Evolutionary conservation across 2,888 invertebrate species (phyloP).

Genomic region (Capitulum mitella): DNA sequence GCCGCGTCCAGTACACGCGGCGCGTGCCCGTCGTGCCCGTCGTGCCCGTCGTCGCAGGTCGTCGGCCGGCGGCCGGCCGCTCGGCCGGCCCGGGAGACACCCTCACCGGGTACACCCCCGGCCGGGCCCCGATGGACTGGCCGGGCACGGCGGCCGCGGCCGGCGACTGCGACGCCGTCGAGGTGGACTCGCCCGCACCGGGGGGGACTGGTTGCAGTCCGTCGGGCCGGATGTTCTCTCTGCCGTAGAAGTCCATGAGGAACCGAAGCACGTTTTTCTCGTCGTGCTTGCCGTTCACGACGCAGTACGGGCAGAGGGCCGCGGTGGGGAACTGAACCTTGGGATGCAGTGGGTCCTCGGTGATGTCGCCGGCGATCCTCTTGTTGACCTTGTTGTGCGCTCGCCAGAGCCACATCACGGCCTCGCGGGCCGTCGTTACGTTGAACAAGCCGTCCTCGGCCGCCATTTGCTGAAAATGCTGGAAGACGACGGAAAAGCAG

Average conservation of each 20-base stretch:
- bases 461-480: slow-evolving; percentile 85
- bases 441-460: slow-evolving; percentile 58
- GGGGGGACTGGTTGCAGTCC: not conserved
- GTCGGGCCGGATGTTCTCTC: not conserved
- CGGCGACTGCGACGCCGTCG: not conserved
- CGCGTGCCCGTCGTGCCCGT: too few species aligned
- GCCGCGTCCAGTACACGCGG: too few species aligned
- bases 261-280: not conserved
- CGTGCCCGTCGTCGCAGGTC: too few species aligned
- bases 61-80: too few species aligned
- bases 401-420: slow-evolving; percentile 84
- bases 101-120: too few species aligned
- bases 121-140: not conserved
- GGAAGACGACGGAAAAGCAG: too few species aligned
- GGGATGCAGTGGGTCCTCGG: slow-evolving; percentile 83
- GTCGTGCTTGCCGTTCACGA: not conserved
- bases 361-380: slow-evolving; percentile 71
- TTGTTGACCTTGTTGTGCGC: slow-evolving; percentile 90
- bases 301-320: slow-evolving; percentile 61
- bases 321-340: slow-evolving; percentile 80
- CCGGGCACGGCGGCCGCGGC: not conserved
- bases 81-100: too few species aligned
- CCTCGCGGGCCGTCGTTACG: slow-evolving; percentile 62
- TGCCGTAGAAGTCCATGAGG: not conserved
- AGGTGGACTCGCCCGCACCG: not conserved